Conservation (phyloP, 1,140 invertebrate genomes). For the Drosophila insularis region DNA sequence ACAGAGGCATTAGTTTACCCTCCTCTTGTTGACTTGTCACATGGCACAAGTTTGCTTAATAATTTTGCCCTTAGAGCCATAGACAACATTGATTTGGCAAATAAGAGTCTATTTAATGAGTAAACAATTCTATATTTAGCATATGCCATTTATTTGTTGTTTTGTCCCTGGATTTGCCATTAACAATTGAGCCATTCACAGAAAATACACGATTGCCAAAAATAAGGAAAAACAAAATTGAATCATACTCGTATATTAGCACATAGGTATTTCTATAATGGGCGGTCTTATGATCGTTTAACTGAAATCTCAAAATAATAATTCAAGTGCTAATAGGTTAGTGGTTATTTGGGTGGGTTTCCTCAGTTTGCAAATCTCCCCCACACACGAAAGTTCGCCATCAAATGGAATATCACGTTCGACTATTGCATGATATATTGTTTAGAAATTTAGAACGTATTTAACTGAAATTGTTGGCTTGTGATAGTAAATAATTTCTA, state of each 20-base stretch:
- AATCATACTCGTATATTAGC: background rate
- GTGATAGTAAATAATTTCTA: background rate
- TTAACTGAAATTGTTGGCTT: background rate
- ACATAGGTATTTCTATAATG: background rate
- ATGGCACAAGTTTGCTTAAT: background rate
- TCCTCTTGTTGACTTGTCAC: background rate
- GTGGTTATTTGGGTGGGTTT: background rate
- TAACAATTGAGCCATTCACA: constrained; percentile 48
- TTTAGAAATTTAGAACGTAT: background rate
- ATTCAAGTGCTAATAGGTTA: background rate
- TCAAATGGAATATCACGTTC: background rate
- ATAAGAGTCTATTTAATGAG: background rate
- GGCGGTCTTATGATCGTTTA: background rate
- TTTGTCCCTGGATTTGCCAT: constrained; percentile 7
- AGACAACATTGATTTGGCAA: background rate
- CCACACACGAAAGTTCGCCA: too few species aligned
- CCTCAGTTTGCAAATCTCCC: background rate
- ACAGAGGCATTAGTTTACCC: background rate
- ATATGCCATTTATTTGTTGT: background rate
- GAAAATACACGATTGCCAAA: background rate
- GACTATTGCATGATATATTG: background rate
- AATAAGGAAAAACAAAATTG: background rate
- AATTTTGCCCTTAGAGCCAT: background rate
- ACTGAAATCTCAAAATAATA: background rate
- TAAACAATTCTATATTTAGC: constrained; percentile 16